phyloP scores from a whole-genome alignment of 2,888 invertebrate species.

The Unio pictorum region DNA sequence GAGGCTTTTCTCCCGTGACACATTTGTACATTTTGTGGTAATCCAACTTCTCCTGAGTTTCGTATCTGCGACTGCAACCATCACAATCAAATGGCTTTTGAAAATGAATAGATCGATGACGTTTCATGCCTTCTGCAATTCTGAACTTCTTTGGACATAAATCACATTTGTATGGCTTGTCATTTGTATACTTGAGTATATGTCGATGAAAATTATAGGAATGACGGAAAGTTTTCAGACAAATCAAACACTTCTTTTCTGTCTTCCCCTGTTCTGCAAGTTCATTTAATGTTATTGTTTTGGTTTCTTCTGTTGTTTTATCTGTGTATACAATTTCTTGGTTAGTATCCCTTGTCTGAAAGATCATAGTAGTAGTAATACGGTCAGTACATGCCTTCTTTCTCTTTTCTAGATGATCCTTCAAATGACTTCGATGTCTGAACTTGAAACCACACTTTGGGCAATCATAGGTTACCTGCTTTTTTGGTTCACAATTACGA shows the following conservation, averaged over 20 bases:
- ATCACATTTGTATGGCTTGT: constrained; percentile 3
- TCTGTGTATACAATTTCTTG: too few species aligned
- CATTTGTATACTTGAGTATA: constrained; percentile 2
- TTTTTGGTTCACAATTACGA: neutral
- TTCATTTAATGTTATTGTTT: constrained; percentile 1
- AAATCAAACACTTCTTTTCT: constrained; percentile 2
- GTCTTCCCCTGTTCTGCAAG: neutral
- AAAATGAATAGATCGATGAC: constrained; percentile 3
- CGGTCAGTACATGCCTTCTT: neutral
- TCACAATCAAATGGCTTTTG: constrained; percentile 1
- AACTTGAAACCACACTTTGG: constrained; percentile 15
- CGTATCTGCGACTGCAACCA: constrained; percentile 4
- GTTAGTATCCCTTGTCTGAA: too few species aligned
- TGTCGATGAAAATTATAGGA: constrained; percentile 5
- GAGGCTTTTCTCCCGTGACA: constrained; percentile 2
- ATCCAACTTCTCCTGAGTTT: neutral
- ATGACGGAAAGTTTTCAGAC: neutral
- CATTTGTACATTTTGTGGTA: constrained; percentile 6
- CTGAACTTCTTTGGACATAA: constrained; percentile 4
- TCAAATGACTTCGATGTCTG: constrained; percentile 7
- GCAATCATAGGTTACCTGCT: neutral
- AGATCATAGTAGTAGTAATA: too few species aligned
- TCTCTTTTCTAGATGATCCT: constrained; percentile 9
- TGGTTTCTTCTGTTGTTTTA: neutral
- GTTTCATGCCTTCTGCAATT: constrained; percentile 4